Base-by-base conservation (phyloP, 2,113 vertebrate species). In the Vidua macroura region DNA sequence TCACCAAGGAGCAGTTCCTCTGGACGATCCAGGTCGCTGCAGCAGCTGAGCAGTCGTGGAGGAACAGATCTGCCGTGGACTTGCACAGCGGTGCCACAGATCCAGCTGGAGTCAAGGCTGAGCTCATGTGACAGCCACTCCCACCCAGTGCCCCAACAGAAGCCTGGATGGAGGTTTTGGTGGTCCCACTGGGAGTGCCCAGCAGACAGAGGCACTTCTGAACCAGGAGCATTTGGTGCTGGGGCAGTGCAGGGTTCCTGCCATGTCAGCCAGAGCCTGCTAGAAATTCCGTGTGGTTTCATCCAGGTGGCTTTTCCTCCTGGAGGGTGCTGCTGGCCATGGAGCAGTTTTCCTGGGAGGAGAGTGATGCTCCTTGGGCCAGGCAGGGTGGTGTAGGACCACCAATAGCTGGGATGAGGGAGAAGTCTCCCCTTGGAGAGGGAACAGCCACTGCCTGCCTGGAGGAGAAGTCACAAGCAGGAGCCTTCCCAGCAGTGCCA, bases 1-100 rank as follows among this genome's bases (percentile, higher is more conserved):
- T 97, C 73, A 96, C 95, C 90, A 97, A 96, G 92, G 97, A 97
- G 86, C 94, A 97, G 91, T 37, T 96, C 28, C 84, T 96, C 6
- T 88, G 95, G 60, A 80, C 92, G 0, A 59, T 96, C 7, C 93
- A 83, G 94, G 93, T 95, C 0, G 91, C 96, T 6, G 85, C 88
- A 7, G 96, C 95, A 1, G 88, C 94, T 0, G 94, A 97, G 21
- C 96, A 96, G 82, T 95, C 95, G 77, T 98, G 97, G 94, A 85
- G 82, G 41, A 95, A 20, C 0, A 33, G 91, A 14, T 94, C 90
- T 0, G 91, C 94, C 0, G 85, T 96, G 10, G 95, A 93, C 48
- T 30, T 97, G 68, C 43, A 48, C n/a, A 76, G 25, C 2, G 12
- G 77, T 25, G 83, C 55, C 0, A 1, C 13, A 0, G 90, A 69